Evolutionary conservation across 2,797 vertebrate genomes (phyloP).

Genomic region (Malurus leucopterus): DNA sequence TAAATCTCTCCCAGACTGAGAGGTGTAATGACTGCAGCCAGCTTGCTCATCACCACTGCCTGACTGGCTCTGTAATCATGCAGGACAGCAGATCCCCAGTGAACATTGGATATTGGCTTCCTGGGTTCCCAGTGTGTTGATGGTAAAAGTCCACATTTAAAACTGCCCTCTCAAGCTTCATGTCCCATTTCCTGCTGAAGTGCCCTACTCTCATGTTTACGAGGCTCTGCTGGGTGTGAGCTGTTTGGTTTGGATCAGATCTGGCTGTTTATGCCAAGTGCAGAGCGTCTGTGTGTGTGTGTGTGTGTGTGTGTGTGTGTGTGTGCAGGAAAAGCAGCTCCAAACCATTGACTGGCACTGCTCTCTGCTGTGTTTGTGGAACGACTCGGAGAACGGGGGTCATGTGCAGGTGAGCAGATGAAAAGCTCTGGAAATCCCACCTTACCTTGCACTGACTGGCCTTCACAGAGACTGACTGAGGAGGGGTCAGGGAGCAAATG

Average conservation of each 20-base stretch:
- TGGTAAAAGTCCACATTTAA: not conserved
- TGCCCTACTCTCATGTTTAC: not conserved
- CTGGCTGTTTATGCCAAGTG: not conserved
- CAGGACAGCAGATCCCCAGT: not conserved
- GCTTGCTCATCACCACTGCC: conserved; percentile 17
- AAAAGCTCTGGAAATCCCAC: not conserved
- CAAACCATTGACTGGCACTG: not conserved
- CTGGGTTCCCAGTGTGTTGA: not conserved
- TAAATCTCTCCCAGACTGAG: conserved; percentile 36
- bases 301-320: accelerated
- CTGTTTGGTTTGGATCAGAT: not conserved
- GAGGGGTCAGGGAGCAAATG: not conserved
- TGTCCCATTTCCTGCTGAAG: not conserved
- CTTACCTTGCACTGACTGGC: not conserved
- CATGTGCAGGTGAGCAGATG: not conserved
- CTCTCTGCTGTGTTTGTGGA: not conserved
- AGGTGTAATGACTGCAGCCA: conserved; percentile 6
- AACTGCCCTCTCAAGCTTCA: not conserved
- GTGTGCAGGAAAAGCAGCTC: not conserved
- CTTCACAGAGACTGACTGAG: not conserved
- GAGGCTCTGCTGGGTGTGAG: not conserved
- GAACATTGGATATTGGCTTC: not conserved
- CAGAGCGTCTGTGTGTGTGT: accelerated
- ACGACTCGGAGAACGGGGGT: accelerated
- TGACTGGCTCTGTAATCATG: conserved; percentile 5